These are phyloP conservation scores for Tachycineta bicolor DNA, from an alignment of 2,113 vertebrate species.

Conservation along the genomic window DNA sequence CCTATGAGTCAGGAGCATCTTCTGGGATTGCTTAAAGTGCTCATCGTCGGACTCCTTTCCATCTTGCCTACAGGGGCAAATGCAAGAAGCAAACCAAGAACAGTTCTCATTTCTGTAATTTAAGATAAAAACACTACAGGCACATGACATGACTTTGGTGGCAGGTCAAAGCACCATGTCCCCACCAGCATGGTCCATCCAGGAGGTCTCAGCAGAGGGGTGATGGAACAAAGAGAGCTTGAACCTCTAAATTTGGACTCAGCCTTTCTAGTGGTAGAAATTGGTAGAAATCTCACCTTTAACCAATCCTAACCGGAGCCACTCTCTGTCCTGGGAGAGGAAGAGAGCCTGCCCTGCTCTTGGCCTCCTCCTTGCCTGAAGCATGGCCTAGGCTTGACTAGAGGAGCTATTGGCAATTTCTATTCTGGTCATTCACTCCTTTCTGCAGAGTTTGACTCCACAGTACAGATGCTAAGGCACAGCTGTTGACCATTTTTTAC, in stretches of 20 bases:
- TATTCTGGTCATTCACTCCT: background rate
- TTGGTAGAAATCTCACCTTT: background rate
- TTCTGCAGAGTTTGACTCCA: background rate
- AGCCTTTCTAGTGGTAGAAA: background rate
- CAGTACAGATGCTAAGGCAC: conserved; percentile 62
- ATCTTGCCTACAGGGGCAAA: background rate
- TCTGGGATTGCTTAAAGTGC: background rate
- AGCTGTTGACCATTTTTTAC: conserved; percentile 62
- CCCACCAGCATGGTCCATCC: background rate
- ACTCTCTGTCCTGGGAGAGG: background rate
- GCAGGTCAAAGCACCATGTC: background rate
- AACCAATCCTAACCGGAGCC: background rate
- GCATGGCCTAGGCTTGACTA: background rate
- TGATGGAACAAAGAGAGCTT: background rate
- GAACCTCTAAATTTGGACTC: background rate
- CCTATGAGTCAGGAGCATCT: background rate
- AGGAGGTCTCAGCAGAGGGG: background rate
- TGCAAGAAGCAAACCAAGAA: background rate
- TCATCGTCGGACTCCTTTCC: rapidly evolving
- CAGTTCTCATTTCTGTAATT: background rate
- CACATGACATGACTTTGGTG: background rate
- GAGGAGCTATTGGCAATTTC: background rate
- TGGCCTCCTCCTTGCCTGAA: background rate
- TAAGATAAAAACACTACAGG: background rate
- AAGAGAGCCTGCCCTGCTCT: rapidly evolving